Base-by-base conservation (phyloP, 1,140 invertebrate genomes). In the Calosoma granatense region DNA sequence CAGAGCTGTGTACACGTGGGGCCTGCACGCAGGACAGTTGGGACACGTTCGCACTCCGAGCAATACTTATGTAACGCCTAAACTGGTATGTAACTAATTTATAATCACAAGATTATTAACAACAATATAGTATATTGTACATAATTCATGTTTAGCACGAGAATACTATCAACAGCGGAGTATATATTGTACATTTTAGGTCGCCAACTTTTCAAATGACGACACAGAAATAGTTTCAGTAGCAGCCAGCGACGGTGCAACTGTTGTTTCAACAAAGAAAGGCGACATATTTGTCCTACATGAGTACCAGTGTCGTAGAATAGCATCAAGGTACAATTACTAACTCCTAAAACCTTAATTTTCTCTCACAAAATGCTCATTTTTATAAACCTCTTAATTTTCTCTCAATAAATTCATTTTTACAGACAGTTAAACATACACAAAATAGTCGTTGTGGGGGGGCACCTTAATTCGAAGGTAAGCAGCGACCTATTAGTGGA, bases 1-100 rank as follows among this genome's bases (percentile, higher is more conserved):
- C 1, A 70, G 73, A 23, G 73, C 72, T 53, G 65, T 86, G 22
- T 87, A 73, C 63, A 79, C 80, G 0, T 88, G 83, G 80, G 88
- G 88, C 12, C 72, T 82, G 0, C 86, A 90, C 73, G 75, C 80
- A 54, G 88, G 88, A 30, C 87, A 90, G 67, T 66, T 90, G 30
- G 87, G 87, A 60, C 79, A 73, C 58, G 60, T 64, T n/a, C 57
- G 59, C 43, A 41, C 43, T 57, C 20, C 53, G 11, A 57, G 61
- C 15, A 64, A 64, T 19, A 52, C 20, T 47, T n/a, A 20, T 21
- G 30, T 56, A 4, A 51, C 22, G 6, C 78, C 78, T 2, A 75
- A 73, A 70, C 65, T 71, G 62, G 75, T 78, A 60, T 70, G 66
- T 56, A 47, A 61, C 41, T 22, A 58, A 70, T 39, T 51, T 59